Evolutionary conservation across 1,140 invertebrate genomes (phyloP), one percentile per base, ranked within the genome.

Genomic region (Matsumurasca onukii): DNA sequence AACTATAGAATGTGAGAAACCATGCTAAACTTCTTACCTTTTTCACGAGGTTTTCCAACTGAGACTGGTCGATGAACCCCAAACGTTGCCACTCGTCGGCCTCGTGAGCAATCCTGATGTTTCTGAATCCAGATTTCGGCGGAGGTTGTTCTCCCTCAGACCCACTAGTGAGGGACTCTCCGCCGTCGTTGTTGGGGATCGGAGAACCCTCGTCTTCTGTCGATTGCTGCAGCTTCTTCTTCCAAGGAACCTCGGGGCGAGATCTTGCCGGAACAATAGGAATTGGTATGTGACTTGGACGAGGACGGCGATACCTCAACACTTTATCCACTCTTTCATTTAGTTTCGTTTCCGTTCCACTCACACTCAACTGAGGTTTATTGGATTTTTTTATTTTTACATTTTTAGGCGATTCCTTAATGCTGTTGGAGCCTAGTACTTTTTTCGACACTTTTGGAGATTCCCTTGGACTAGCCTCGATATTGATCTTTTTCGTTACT

Each of bases 91-190:
- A 68, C 29, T 68, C 67, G 9, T 68, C 67, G 20, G 27, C 34
- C 31, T 31, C 13, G 17, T 68, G 51, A 2, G 55, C 67, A 20
- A 27, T 30, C 31, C 30, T 12, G 20, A 61, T 45, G 17, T 12
- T n/a, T 31, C 52, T 20, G 20, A 31, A 57, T 20, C 49, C 66
- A 2, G 27, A 45, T 20, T 25, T 51, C 1, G 24, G 52, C 29
- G 25, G 25, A n/a, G 49, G 69, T 20, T 71, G 71, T 61, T 74
- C 73, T 15, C 73, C 72, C 22, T 74, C 73, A 3, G 71, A 74
- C 31, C 73, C 73, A 31, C 73, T 73, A 2, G 75, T 76, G n/a
- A 75, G 57, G 3, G 75, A 76, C 13, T 76, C 75, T 2, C 73
- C 72, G 15, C 72, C 75, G 61, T 76, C 73, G 27, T 34, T 59